Conservation (phyloP, 2,113 vertebrate genomes). For the Chitala chitala region DNA sequence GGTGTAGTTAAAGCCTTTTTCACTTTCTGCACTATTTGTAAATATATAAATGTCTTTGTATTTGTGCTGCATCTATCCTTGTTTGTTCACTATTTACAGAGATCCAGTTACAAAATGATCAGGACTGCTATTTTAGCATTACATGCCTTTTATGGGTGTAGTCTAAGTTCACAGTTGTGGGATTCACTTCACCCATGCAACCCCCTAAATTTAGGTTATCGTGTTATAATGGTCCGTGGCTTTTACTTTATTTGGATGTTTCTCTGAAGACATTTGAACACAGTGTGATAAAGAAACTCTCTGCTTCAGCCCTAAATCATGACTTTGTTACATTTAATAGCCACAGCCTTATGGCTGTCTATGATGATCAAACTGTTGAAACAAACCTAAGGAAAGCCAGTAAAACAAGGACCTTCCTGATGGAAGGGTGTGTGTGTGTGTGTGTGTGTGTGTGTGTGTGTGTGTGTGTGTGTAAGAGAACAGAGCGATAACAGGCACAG, state of each 20-base stretch:
- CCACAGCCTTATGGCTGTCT: no score
- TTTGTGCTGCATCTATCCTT: background rate
- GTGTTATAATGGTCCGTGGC: background rate
- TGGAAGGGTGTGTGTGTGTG: background rate
- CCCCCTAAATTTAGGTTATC: background rate
- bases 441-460: constrained; percentile 17
- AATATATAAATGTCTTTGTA: background rate
- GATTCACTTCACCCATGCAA: background rate
- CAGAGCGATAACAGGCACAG: no score
- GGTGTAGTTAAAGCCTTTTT: background rate
- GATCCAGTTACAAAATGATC: background rate
- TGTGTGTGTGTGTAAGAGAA: background rate
- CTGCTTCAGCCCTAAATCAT: background rate
- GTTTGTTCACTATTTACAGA: background rate
- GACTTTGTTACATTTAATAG: no score
- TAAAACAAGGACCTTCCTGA: no score
- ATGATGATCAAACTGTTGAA: no score
- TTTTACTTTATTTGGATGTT: background rate
- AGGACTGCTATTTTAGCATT: background rate
- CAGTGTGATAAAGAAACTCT: no score
- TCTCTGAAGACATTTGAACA: background rate
- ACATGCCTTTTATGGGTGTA: background rate
- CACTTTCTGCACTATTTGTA: background rate
- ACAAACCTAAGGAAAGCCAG: no score
- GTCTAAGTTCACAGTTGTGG: background rate